Evolutionary conservation across 2,888 invertebrate species (phyloP).

Genomic region (Synanthedon tipuliformis): DNA sequence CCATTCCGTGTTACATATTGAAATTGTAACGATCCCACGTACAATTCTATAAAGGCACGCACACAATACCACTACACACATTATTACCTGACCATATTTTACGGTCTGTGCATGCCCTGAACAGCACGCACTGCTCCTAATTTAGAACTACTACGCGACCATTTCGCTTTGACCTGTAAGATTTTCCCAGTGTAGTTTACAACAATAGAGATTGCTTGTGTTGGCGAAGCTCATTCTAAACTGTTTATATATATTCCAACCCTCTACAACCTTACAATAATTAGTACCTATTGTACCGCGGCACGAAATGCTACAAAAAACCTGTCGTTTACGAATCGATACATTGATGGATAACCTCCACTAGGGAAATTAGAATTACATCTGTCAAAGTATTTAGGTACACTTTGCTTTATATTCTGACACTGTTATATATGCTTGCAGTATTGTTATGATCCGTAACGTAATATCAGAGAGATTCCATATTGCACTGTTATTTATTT

Average conservation of each 20-base stretch:
- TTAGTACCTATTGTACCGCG: constrained; percentile 15
- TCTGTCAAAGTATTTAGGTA: too few species aligned
- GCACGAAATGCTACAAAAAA: constrained; percentile 15
- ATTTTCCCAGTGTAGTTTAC: constrained; percentile 1
- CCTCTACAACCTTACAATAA: constrained; percentile 7
- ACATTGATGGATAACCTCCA: background rate
- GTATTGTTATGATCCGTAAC: too few species aligned
- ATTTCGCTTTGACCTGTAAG: constrained; percentile 14
- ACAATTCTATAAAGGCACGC: constrained; percentile 10
- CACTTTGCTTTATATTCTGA: too few species aligned
- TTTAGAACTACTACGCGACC: constrained; percentile 20
- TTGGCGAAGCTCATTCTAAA: constrained; percentile 7
- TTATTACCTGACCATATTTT: constrained; percentile 26
- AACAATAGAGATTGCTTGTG: constrained; percentile 3
- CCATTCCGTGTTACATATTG: background rate
- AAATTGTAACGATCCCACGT: constrained; percentile 8
- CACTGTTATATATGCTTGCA: too few species aligned
- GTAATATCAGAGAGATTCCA: too few species aligned
- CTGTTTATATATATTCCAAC: constrained; percentile 7
- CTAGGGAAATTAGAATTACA: too few species aligned
- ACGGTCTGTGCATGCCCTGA: constrained; percentile 18
- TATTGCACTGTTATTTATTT: too few species aligned
- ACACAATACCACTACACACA: constrained; percentile 18
- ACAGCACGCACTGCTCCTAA: constrained; percentile 18
- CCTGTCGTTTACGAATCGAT: constrained; percentile 8